Evolutionary conservation across 2,888 invertebrate genomes (phyloP), one percentile per base, ranked within the genome.

Genomic region (Pseudanteris insignis): DNA sequence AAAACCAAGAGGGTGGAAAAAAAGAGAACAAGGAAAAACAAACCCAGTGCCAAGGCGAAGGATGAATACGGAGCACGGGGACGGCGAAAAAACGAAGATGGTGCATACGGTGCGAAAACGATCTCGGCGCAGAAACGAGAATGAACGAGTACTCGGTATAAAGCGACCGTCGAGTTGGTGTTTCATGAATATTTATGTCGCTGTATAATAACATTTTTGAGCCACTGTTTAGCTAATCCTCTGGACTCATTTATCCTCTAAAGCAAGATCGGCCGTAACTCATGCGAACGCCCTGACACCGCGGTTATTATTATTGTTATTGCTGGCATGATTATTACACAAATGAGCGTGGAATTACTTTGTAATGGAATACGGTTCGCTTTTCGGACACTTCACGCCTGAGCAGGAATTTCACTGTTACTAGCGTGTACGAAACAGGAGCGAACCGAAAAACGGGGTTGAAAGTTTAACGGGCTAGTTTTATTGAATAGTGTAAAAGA

Each of bases 131-230:
- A 61, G 61, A 62, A 64, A 62, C 51, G 61, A 62, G 55, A 48
- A 62, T 53, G 59, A 64, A 60, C 62, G 62, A 58, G 59, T 55
- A 61, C 68, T 63, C 65, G 65, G 64, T 64, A 60, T 60, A 63
- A 61, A 65, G 59, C 63, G 65, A 59, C 61, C 66, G 66, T 65
- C 67, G 65, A 66, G 66, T 65, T 51, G 64, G 67, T 69, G 66
- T 69, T 73, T 76, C 78, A 79, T 79, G 79, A 79, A 79, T 79
- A 79, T 79, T 79, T 79, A 79, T 79, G 76, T 70, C 67, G 74
- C 78, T 77, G 79, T 79, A 79, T 79, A 79, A 79, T 79, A 79
- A 78, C 78, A 79, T 79, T 79, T 79, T 79, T 79, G 79, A 79
- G 79, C 79, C 77, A 79, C 79, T 79, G 79, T 79, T 79, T 79